Base-by-base conservation (phyloP, 2,888 invertebrate species). In the Oasisia sp. region DNA sequence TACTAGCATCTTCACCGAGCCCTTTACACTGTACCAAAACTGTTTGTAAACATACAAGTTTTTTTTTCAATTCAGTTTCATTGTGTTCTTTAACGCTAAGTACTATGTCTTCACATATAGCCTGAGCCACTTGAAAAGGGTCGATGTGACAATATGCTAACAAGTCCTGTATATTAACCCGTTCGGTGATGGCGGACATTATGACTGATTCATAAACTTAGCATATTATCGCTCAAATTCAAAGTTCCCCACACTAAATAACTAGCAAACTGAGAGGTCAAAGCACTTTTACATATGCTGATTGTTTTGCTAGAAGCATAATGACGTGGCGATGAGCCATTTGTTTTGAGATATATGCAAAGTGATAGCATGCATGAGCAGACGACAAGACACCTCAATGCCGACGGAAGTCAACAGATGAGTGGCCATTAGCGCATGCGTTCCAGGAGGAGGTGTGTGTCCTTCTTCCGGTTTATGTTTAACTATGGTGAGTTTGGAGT, bases 401-500 rank as follows among this genome's bases (percentile, higher is more conserved):
- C 74, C n/a, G 74, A n/a, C 74, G 74, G 74, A 74, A 74, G 27
- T 74, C 74, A 74, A 74, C 74, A 74, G 27, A 74, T 74, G 74
- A 27, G 74, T 74, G 74, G 27, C 5, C 5, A 74, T 27, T 27
- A 27, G 74, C 14, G 74, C 74, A 74, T 74, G 74, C n/a, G 74
- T 74, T 50, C 27, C 19, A 74, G n/a, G 74, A 74, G 27, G 74
- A 74, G 74, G 74, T 27, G 74, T 74, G 74, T 74, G 74, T 74
- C 74, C 74, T 74, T 74, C n/a, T 74, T 74, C 74, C 74, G 74
- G 74, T 74, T 74, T 74, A 74, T 74, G 74, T 19, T 74, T 74
- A 3, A 74, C 74, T 19, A 74, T 74, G 74, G 74, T 74, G 74
- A 74, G 74, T 74, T 74, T 74, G 74, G 74, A 74, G 74, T 27